phyloP scores from a whole-genome alignment of 2,797 vertebrate genomes.

The Coendou prehensilis region DNA sequence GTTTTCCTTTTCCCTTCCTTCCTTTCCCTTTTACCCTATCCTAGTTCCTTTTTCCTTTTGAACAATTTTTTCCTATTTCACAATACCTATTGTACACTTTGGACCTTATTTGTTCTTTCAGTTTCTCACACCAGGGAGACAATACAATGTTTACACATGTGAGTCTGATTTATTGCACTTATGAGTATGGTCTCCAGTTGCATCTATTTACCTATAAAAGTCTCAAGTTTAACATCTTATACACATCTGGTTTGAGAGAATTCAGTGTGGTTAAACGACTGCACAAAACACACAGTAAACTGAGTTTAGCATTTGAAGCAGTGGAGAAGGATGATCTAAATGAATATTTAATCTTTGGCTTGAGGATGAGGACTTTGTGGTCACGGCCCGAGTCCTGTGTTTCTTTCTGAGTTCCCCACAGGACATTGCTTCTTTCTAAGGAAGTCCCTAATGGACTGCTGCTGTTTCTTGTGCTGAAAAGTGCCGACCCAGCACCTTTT shows the following conservation, averaged over 20 bases:
- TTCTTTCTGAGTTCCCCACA: not conserved
- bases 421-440: not conserved
- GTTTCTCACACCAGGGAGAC: not conserved
- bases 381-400: not conserved
- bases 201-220: not conserved
- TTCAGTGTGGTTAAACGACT: slow-evolving; percentile 9
- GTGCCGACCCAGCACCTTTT: not conserved
- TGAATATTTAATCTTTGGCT: slow-evolving; percentile 51
- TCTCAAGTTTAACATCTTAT: not conserved
- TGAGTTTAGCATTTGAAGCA: not conserved
- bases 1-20: not conserved
- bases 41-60: not conserved
- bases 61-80: not conserved
- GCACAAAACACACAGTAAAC: not conserved
- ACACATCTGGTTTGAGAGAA: not conserved
- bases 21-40: not conserved
- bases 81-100: not conserved
- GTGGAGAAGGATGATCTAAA: not conserved
- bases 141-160: not conserved
- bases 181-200: too few relatives aligned
- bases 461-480: slow-evolving; percentile 26
- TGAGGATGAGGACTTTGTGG: not conserved
- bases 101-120: not conserved
- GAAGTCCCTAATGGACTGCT: not conserved
- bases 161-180: not conserved